Base-by-base conservation (phyloP, 2,888 invertebrate species). In the Hydriomena furcata region DNA sequence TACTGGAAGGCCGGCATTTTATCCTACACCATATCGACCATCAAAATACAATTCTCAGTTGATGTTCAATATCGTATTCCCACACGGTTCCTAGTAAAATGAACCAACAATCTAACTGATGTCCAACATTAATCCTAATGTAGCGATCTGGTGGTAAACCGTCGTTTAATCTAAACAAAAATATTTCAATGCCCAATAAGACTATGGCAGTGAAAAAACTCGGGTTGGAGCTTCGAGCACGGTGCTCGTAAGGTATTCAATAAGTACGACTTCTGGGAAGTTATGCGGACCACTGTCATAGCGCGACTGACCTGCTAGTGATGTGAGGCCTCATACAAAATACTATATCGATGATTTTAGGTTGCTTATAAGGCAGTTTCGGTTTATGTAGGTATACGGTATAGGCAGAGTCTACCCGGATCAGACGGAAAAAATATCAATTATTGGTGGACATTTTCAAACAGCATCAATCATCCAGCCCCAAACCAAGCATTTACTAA, bases 51-150 rank as follows among this genome's bases (percentile, higher is more conserved):
- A 73, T 74, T 62, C 65, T 48, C 55, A 48, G 48, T 55, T 54
- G 58, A 58, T 58, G 60, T 53, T 51, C 55, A 65, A 66, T 68
- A 68, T 70, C 66, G 67, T 62, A 71, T 73, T 73, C 71, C 71
- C 72, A 77, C 65, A 76, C 66, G 67, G 68, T 76, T 77, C 79
- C 72, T 66, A 66, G 76, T 79, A 78, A 70, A 71, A 68, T 65
- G 65, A 68, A 65, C 65, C 27, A 46, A 35, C 36, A 24, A 36
- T 44, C 73, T 80, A 80, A 88, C 79, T 84, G 86, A 87, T 87
- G 85, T 82, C 63, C 56, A 79, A 86, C 87, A 90, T 89, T 88
- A 89, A 90, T 88, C 87, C 89, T 86, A 87, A 89, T 88, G 87
- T 80, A 84, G 79, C 76, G 73, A 80, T 79, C 83, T 82, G 72